Evolutionary conservation across 1,140 invertebrate genomes (phyloP), one percentile per base, ranked within the genome.

Genomic region (Meloidogyne floridensis): DNA sequence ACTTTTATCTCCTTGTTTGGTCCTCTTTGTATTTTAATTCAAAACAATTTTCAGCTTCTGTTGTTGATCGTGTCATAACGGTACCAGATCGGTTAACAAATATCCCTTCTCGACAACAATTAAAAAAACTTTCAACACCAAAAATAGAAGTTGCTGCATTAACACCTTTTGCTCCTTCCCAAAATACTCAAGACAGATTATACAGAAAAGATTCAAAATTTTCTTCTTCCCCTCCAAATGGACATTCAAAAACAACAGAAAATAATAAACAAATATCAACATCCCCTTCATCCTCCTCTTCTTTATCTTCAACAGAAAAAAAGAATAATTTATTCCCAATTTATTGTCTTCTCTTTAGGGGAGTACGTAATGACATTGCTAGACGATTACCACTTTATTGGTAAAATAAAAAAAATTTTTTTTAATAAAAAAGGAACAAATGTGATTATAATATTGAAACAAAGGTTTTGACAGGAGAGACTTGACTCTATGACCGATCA

Each of bases 371-470:
- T 69, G 91, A 91, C 84, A 80, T 92, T 56, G 87, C 86, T 6
- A 84, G 82, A 10, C 93, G 96, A 53, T 95, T 94, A 90, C 94
- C 95, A 0, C 92, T 93, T 88, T 98, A 97, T 80, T 80, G 80
- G 72, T 80, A 6, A 54, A 47, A 2, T 32, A 32, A 47, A 47
- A 47, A 6, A 47, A 47, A 6, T 47, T 47, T 47, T 47, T 47
- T 47, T 47, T 47, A 47, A 47, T 47, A 32, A 32, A 32, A 32
- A 32, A 32, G 32, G 32, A 32, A 32, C 32, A 32, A 32, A 32
- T 32, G 2, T 32, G 32, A 32, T 32, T 32, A 32, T 32, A 2
- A 32, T 32, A 1, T 2, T 32, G 32, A 32, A 32, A 32, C 32
- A 32, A 32, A 32, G 32, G 32, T 32, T 32, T 32, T 32, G 32